Conservation (phyloP, 2,888 invertebrate species). For the Tetheella fluctuosa region DNA sequence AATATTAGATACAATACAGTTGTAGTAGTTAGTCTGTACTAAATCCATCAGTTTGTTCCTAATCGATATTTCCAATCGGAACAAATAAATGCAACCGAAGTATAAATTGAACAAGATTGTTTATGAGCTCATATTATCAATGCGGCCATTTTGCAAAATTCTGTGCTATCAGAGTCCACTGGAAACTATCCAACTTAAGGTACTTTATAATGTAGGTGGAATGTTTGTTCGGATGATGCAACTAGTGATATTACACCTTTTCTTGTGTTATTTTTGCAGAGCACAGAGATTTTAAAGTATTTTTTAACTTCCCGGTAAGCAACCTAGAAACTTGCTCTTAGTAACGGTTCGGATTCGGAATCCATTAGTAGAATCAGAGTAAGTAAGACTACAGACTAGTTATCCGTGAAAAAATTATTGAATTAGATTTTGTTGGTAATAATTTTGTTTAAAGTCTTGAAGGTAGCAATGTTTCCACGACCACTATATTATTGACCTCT, state of each 20-base stretch:
- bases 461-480: too few species aligned
- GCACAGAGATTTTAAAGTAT: too few species aligned
- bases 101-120: slow-evolving; percentile 39
- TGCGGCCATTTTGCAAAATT: slow-evolving; percentile 42
- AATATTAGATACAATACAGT: neutral
- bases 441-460: too few species aligned
- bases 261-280: too few species aligned
- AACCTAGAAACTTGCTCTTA: too few species aligned
- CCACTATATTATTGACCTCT: too few species aligned
- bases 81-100: slow-evolving; percentile 35
- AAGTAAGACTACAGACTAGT: too few species aligned
- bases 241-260: neutral
- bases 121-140: slow-evolving; percentile 48
- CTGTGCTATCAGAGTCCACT: slow-evolving; percentile 39
- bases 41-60: neutral
- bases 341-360: too few species aligned
- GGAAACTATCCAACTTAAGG: slow-evolving; percentile 51
- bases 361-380: too few species aligned
- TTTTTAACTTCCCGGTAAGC: too few species aligned
- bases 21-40: neutral
- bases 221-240: neutral
- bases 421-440: too few species aligned
- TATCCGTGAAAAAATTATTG: too few species aligned
- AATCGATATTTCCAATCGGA: slow-evolving; percentile 12
- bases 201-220: slow-evolving; percentile 3